Evolutionary conservation across 2,888 invertebrate species (phyloP).

Genomic region (Celastrina argiolus): DNA sequence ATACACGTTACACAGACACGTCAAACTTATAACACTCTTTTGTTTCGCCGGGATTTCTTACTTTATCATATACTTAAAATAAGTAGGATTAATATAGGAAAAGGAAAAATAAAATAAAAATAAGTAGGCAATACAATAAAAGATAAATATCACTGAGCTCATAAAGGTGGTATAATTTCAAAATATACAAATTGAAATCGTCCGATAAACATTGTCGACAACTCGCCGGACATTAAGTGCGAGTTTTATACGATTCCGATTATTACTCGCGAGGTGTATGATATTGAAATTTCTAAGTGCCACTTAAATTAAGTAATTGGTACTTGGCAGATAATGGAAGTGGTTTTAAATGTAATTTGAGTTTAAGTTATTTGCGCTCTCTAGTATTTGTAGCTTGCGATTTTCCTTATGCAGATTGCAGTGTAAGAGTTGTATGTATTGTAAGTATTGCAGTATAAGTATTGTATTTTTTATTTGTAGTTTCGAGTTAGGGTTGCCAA

Average conservation of each 20-base stretch:
- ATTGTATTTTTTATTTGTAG: too few relatives aligned
- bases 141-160: neutral
- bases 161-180: neutral
- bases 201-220: neutral
- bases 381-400: neutral
- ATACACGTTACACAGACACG: too few relatives aligned
- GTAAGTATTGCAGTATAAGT: too few relatives aligned
- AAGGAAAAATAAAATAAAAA: too few relatives aligned
- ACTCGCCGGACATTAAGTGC: neutral
- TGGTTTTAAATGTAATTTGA: conserved; percentile 46
- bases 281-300: conserved; percentile 50
- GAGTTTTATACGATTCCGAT: conserved; percentile 27
- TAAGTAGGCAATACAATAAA: too few relatives aligned
- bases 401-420: neutral
- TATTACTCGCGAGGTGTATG: conserved; percentile 40
- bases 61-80: too few relatives aligned
- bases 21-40: too few relatives aligned
- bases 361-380: conserved; percentile 34
- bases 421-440: too few relatives aligned
- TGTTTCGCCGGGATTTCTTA: too few relatives aligned
- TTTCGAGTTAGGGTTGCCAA: too few relatives aligned
- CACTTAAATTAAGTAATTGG: conserved; percentile 60
- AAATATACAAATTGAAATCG: conserved; percentile 19
- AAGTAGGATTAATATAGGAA: too few relatives aligned
- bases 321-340: conserved; percentile 52